Evolutionary conservation across 1,140 invertebrate species (phyloP).

Genomic region (Protaetia brevitarsis): DNA sequence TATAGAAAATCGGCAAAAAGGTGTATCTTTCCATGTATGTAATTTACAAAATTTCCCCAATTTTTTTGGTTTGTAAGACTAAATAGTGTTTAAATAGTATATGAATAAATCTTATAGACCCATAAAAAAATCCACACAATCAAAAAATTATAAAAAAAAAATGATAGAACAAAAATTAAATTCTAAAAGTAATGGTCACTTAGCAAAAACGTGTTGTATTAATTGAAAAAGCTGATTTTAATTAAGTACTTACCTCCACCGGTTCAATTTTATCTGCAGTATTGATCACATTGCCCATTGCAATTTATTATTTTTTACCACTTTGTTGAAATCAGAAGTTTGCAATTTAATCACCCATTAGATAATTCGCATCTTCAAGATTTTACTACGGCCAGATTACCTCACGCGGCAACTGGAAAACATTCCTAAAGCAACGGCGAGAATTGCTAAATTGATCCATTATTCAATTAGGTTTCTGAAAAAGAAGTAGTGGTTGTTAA

Average conservation of each 20-base stretch:
- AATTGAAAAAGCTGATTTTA: not conserved
- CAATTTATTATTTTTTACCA: not conserved
- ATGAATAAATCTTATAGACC: too few species aligned
- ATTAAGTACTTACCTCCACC: constrained; percentile 21
- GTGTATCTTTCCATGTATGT: too few species aligned
- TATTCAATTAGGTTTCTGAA: constrained; percentile 7
- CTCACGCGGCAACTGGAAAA: not conserved
- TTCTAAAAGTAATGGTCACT: not conserved
- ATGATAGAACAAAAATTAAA: not conserved
- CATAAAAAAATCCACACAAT: too few species aligned
- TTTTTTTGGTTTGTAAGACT: too few species aligned
- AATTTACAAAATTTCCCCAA: too few species aligned
- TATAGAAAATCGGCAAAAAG: not conserved
- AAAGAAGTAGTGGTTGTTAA: not conserved
- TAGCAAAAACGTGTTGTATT: not conserved
- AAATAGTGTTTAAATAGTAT: too few species aligned
- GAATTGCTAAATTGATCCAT: constrained; percentile 4
- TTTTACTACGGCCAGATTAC: not conserved
- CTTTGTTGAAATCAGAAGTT: too few species aligned
- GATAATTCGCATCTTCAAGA: not conserved
- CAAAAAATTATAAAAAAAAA: not conserved
- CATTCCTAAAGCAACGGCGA: not conserved
- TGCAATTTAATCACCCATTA: not conserved
- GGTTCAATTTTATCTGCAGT: constrained; percentile 24
- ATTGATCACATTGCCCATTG: constrained; percentile 24